phyloP scores from a whole-genome alignment of 2,888 invertebrate species.

The Incurvaria masculella region DNA sequence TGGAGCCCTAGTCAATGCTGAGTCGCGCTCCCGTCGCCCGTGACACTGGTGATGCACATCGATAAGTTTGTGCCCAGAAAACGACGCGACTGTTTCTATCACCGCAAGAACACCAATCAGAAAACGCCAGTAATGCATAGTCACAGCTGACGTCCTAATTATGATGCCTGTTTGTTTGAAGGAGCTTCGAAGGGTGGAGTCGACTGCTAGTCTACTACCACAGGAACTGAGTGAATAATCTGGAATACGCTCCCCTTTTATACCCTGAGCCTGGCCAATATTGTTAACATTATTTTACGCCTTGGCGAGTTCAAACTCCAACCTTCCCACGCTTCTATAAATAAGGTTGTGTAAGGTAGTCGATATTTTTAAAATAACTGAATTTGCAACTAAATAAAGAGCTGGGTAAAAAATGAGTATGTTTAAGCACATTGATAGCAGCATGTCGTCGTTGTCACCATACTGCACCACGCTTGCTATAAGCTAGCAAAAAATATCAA shows the following conservation, averaged over 20 bases:
- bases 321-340: constrained; percentile 30
- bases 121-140: constrained; percentile 53
- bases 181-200: constrained; percentile 28
- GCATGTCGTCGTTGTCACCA: too few relatives aligned
- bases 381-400: too few relatives aligned
- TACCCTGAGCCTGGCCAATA: constrained; percentile 23
- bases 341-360: background rate
- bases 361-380: too few relatives aligned
- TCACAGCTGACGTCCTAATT: constrained; percentile 31
- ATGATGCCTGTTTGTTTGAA: constrained; percentile 23
- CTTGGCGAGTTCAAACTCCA: constrained; percentile 50
- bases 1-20: constrained; percentile 20
- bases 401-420: too few relatives aligned
- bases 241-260: constrained; percentile 26
- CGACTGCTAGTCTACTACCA: constrained; percentile 33
- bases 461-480: too few relatives aligned
- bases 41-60: constrained; percentile 42
- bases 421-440: too few relatives aligned
- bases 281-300: constrained; percentile 42
- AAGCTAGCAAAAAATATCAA: too few relatives aligned
- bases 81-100: constrained; percentile 35
- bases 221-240: background rate
- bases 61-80: constrained; percentile 32
- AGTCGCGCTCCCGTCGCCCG: constrained; percentile 18
- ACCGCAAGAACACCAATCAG: constrained; percentile 41